These are phyloP conservation scores for Styela plicata DNA, from an alignment of 23 tunicate species.

Conservation along the genomic window DNA sequence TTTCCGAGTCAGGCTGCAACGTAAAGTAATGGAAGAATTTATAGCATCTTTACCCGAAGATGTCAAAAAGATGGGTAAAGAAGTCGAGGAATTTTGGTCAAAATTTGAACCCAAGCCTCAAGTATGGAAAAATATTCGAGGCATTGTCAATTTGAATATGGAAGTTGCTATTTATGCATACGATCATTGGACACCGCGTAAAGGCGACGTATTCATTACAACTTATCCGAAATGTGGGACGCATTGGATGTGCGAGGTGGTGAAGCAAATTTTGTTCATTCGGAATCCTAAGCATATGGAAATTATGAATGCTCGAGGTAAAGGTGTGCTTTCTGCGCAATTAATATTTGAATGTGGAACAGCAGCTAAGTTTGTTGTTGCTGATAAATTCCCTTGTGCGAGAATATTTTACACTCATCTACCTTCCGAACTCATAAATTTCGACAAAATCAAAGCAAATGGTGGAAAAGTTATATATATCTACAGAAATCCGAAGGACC, in stretches of 20 bases:
- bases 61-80: neutral
- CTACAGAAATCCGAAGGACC: neutral
- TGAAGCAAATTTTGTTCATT: neutral
- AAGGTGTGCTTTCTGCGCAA: neutral
- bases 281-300: neutral
- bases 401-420: neutral
- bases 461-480: neutral
- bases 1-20: neutral
- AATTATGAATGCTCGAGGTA: neutral
- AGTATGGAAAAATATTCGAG: neutral
- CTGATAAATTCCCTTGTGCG: neutral
- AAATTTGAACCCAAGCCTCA: neutral
- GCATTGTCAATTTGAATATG: neutral
- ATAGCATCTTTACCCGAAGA: neutral
- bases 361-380: neutral
- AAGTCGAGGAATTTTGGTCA: neutral
- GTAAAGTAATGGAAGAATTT: neutral
- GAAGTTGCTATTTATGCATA: neutral
- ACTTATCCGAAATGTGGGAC: conserved; percentile 33
- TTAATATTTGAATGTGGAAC: neutral
- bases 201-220: conserved; percentile 4
- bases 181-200: neutral
- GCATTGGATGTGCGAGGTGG: neutral
- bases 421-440: neutral
- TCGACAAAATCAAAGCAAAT: neutral